Base-by-base conservation (phyloP, 2,113 vertebrate species). In the Neopipo cinnamomea region DNA sequence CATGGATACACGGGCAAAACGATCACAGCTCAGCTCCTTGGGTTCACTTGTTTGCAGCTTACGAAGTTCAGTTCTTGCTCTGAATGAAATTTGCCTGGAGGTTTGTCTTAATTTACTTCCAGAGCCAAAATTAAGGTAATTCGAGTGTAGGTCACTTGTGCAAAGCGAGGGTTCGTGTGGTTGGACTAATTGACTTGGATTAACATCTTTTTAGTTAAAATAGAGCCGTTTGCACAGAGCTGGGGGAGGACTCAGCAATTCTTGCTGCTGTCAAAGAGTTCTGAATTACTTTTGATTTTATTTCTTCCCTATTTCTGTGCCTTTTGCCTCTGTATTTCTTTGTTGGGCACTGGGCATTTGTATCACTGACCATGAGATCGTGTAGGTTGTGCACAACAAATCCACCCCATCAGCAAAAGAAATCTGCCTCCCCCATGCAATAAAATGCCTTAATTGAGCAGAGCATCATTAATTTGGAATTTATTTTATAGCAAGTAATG, bases 171-270 rank as follows among this genome's bases (percentile, higher is more conserved):
- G 65, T 58, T 55, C 0, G 20, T 68, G 10, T 44, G 25, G 62
- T 56, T 75, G 70, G 85, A 31, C 35, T 97, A 91, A 97, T 93
- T 85, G 71, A 12, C 74, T 88, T 42, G 59, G 30, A 89, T 85
- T 93, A 76, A 88, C 68, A 82, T 10, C 22, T 28, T 93, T 89
- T 95, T 80, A 91, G 81, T 95, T 82, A 82, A 94, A 94, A 82
- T 6, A 35, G 73, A 77, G 55, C 77, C 0, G 75, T 79, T 91
- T 79, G 47, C 59, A 37, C 14, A 30, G 39, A 3, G 4, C 74
- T 85, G 77, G 77, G 56, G 81, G 50, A 81, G 35, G 44, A 78
- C 66, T 28, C 14, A n/a, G 75, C 33, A 46, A 52, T 65, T 88
- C 24, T 37, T 71, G 53, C 50, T 1, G 7, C 77, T 71, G 22